These are phyloP conservation scores for Coccyzus lansbergi DNA, from an alignment of 2,797 vertebrate genomes.

Conservation along the genomic window DNA sequence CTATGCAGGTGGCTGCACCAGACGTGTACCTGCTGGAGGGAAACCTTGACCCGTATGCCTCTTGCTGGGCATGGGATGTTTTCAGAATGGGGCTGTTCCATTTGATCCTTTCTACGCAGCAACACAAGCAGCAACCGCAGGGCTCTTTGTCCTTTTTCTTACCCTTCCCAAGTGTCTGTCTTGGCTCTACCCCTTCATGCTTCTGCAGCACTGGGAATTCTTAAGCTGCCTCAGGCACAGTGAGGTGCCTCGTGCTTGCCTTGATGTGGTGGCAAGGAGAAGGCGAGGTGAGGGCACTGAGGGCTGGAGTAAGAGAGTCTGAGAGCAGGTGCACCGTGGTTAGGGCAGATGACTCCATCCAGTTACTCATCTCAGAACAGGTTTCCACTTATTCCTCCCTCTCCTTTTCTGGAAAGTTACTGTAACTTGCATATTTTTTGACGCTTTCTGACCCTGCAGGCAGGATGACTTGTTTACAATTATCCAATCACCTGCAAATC, in stretches of 20 bases:
- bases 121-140: neutral
- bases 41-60: neutral
- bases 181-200: neutral
- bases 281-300: neutral
- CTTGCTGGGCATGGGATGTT: neutral
- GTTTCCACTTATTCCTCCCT: conserved; percentile 52
- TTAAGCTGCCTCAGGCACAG: neutral
- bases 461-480: neutral
- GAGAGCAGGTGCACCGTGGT: conserved; percentile 33
- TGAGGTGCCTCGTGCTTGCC: neutral
- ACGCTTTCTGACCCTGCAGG: conserved; percentile 35
- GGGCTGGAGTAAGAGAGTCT: neutral
- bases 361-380: conserved; percentile 26
- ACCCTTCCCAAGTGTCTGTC: neutral
- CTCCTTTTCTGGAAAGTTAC: conserved; percentile 42
- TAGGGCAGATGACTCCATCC: conserved; percentile 40
- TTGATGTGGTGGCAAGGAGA: neutral
- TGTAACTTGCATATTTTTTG: conserved; percentile 17
- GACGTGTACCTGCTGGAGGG: neutral
- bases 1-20: neutral
- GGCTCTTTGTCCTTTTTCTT: neutral
- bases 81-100: neutral
- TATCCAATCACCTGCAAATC: neutral
- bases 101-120: neutral
- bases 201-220: conserved; percentile 10